These are phyloP conservation scores for Epicauta chinensis DNA, from an alignment of 1,140 invertebrate genomes.

Conservation along the genomic window DNA sequence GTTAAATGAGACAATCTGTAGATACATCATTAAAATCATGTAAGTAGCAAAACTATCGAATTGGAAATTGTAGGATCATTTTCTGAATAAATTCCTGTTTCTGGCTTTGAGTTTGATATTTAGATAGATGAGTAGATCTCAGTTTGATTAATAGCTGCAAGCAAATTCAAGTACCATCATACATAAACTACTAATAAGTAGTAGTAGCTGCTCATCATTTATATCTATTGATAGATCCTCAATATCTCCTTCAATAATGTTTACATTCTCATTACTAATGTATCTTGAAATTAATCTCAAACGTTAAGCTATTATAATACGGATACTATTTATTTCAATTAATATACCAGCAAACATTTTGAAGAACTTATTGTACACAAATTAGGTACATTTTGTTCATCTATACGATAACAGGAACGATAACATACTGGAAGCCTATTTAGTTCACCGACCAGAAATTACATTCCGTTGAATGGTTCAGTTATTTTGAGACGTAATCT, in stretches of 20 bases:
- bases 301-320: no score
- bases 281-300: no score
- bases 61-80: no score
- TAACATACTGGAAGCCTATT: slow-evolving; percentile 10
- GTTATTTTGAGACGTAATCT: no score
- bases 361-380: neutral
- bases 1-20: no score
- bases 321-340: no score
- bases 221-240: slow-evolving; percentile 12
- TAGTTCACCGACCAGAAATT: neutral
- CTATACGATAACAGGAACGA: slow-evolving; percentile 11
- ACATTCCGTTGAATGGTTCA: no score
- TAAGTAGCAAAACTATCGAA: no score
- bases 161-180: slow-evolving; percentile 12
- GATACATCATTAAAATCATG: no score
- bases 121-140: slow-evolving; percentile 16
- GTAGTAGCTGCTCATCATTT: slow-evolving; percentile 11
- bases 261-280: no score
- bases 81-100: no score
- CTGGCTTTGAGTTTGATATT: slow-evolving; percentile 1
- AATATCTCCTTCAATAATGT: neutral
- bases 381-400: slow-evolving; percentile 10
- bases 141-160: slow-evolving; percentile 13
- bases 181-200: slow-evolving; percentile 10
- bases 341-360: no score